These are phyloP conservation scores for Oryzias woworae DNA, from an alignment of 2,113 vertebrate species.

Conservation along the genomic window DNA sequence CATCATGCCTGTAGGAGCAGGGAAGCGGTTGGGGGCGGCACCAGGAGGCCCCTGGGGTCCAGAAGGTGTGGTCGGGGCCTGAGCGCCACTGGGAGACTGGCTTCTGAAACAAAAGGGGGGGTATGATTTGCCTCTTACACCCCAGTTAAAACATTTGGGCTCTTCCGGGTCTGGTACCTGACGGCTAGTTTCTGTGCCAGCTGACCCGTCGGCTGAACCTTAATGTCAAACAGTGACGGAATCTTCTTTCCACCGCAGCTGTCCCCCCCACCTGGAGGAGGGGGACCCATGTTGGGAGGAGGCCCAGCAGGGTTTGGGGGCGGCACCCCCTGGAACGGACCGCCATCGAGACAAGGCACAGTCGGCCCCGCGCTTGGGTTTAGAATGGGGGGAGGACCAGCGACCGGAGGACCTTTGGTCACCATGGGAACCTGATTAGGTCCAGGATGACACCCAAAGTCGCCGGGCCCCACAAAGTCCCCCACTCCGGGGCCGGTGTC, in stretches of 20 bases:
- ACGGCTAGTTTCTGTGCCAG: constrained; percentile 91
- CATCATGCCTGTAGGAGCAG: constrained; percentile 79
- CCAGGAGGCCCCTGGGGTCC: constrained; percentile 68
- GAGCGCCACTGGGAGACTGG: constrained; percentile 64
- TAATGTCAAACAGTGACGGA: constrained; percentile 92
- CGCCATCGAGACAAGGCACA: constrained; percentile 70
- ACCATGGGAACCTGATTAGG: constrained; percentile 60
- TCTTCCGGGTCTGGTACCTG: constrained; percentile 72
- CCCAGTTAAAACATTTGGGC: neutral
- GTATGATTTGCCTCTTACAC: neutral
- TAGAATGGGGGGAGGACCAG: constrained; percentile 46
- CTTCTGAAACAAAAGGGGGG: constrained; percentile 48
- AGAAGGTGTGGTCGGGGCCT: constrained; percentile 60
- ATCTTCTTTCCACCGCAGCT: constrained; percentile 83
- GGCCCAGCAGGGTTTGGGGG: constrained; percentile 73
- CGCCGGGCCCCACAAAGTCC: constrained; percentile 63
- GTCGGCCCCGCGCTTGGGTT: constrained; percentile 64
- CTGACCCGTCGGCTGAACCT: constrained; percentile 91
- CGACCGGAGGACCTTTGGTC: constrained; percentile 55
- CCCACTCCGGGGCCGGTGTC: constrained; percentile 68
- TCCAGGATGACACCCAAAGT: constrained; percentile 56
- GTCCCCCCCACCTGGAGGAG: constrained; percentile 72
- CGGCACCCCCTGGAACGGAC: constrained; percentile 70
- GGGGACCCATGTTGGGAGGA: constrained; percentile 73
- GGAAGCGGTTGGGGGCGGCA: constrained; percentile 77